Evolutionary conservation across 2,113 vertebrate genomes (phyloP), one percentile per base, ranked within the genome.

Genomic region (Daphoenositta chrysoptera): DNA sequence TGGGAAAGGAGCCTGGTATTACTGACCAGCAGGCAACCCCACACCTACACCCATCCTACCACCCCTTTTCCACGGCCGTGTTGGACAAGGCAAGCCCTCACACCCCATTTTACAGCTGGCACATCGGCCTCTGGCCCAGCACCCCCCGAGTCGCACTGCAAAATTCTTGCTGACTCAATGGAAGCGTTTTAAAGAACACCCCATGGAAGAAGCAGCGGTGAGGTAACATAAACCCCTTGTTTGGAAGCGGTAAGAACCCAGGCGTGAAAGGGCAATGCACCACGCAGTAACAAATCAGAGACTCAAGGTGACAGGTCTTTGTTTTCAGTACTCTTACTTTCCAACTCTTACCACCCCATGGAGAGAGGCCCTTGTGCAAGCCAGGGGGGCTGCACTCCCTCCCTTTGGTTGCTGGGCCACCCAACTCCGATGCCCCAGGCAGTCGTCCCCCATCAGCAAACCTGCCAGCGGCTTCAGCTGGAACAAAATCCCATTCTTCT

Each of bases 41-140:
- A 1, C 0, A 1, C 3, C 18, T 56, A 5, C 44, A 8, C 42
- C 9, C 0, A 40, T 19, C 44, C 94, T 22, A n/a, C n/a, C 2
- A 2, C 42, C 71, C 8, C n/a, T n/a, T n/a, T 63, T 39, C 58
- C 19, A 1, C 0, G 1, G 51, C 42, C 3, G 0, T 0, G 4
- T 11, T 30, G 3, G 3, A 23, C 54, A 37, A 81, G 17, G 13
- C 16, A 35, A 78, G 21, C 3, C 56, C 35, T 70, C 5, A 4
- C 35, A 31, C 3, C 39, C 24, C 27, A 7, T 15, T 51, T 40
- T 28, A 72, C 22, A 83, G 17, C 40, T 17, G 30, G 51, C 35
- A 63, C 42, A 15, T 7, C 1, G 2, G 27, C 10, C 30, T 81
- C 48, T 26, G 39, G 75, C 69, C 56, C 24, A 72, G 58, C 54